phyloP scores from a whole-genome alignment of 2,888 invertebrate species.

The Pachydiplax longipennis region DNA sequence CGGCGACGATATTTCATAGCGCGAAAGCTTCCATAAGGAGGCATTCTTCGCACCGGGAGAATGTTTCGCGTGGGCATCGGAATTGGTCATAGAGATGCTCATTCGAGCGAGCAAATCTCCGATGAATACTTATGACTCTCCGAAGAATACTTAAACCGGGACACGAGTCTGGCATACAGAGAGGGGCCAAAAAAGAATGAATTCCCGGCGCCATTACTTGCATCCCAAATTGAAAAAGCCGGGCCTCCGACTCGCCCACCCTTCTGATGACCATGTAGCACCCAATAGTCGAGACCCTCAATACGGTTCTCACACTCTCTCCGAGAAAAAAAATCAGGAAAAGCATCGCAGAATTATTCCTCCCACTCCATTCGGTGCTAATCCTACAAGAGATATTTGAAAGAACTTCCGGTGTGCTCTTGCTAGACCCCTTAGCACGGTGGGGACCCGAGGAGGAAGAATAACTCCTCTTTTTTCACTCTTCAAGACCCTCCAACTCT shows the following conservation, averaged over 20 bases:
- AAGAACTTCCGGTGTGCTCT: slow-evolving; percentile 32
- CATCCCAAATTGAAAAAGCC: slow-evolving; percentile 22
- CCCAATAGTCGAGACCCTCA: neutral
- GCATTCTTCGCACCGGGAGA: neutral
- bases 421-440: neutral
- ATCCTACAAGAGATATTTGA: slow-evolving; percentile 23
- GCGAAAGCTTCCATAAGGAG: neutral
- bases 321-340: neutral
- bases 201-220: slow-evolving; percentile 1
- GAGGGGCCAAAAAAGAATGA: neutral
- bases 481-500: neutral
- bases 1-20: neutral
- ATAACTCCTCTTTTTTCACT: neutral
- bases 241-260: neutral
- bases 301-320: slow-evolving; percentile 37
- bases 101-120: neutral
- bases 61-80: neutral
- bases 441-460: neutral
- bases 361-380: neutral
- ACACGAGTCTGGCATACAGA: neutral
- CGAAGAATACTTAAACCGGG: neutral
- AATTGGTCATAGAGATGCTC: neutral
- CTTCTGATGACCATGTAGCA: neutral
- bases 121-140: neutral
- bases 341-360: neutral